Base-by-base conservation (phyloP, 2,888 invertebrate genomes). In the Drepanosiphum platanoidis region DNA sequence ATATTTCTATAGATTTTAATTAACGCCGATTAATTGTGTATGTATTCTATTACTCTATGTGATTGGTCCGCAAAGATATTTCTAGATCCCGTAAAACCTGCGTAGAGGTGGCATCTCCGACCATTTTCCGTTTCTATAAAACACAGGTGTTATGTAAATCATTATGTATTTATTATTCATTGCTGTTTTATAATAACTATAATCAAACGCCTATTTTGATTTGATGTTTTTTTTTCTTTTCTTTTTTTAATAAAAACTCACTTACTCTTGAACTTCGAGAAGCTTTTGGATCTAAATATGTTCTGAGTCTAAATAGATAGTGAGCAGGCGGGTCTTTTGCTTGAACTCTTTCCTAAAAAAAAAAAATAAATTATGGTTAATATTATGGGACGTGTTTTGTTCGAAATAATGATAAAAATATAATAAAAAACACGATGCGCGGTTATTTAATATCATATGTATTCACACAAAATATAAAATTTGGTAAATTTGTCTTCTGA, bases 51-150 rank as follows among this genome's bases (percentile, higher is more conserved):
- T 91, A 97, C 97, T 99, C 99, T 90, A 99, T 99, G 91, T 97
- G 97, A 92, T 99, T 99, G 87, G 99, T 99, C 89, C 99, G 93
- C 89, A 99, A 91, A 72, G 98, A 99, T 90, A 99, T 99, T 92
- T 99, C 99, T 90, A 99, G 92, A 92, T 99, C 98, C 89, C 98
- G 93, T 87, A 99, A 92, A 88, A 99, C 97, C 92, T 98, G 98
- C 72, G 99, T 99, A 86, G 99, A 99, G 87, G 98, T 98, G 79
- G 97, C 95, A 90, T 98, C 97, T 86, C 97, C 96, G 87, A 98
- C 95, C 93, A 97, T 96, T 92, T 97, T 97, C 90, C 97, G 93
- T 93, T 97, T 98, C 97, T 98, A 94, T n/a, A 90, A 89, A 66
- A 87, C 34, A 87, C n/a, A n/a, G n/a, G n/a, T n/a, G n/a, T n/a